Percentiles rank a stretch among this genome's conserved stretches.
phyloP scores from a whole-genome alignment of 2,888 invertebrate species.

The Drosophila pegasa region DNA sequence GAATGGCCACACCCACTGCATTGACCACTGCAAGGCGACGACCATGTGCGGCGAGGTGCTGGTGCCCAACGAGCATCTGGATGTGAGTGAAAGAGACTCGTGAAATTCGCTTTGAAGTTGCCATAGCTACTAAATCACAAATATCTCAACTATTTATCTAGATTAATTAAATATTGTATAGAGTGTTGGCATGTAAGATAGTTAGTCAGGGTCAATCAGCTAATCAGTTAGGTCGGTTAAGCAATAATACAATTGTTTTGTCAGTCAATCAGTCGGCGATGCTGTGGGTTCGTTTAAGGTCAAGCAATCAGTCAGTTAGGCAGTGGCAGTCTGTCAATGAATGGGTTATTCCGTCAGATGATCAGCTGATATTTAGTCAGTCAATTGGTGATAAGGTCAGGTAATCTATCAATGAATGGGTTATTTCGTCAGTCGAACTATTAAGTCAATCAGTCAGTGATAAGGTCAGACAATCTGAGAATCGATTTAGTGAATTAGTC shows the following conservation, averaged over 20 bases:
- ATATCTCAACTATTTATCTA: neutral
- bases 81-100: constrained; percentile 87
- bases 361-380: too few species aligned
- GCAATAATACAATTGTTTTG: neutral
- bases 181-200: neutral
- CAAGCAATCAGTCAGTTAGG: neutral
- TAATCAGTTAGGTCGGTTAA: neutral
- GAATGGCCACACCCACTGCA: constrained; percentile 94
- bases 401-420: too few species aligned
- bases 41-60: constrained; percentile 98
- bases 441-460: too few species aligned
- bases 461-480: too few species aligned
- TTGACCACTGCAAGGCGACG: constrained; percentile 91
- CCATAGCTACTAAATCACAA: neutral
- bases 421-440: too few species aligned
- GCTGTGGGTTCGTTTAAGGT: too few species aligned
- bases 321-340: neutral
- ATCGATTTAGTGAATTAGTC: too few species aligned
- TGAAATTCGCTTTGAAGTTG: neutral
- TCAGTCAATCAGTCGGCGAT: neutral
- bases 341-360: too few species aligned
- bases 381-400: too few species aligned
- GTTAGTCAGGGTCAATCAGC: neutral
- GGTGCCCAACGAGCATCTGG: constrained; percentile 96
- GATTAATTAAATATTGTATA: neutral